Evolutionary conservation across 2,797 vertebrate genomes (phyloP), one percentile per base, ranked within the genome.

Genomic region (Botia almorhae): DNA sequence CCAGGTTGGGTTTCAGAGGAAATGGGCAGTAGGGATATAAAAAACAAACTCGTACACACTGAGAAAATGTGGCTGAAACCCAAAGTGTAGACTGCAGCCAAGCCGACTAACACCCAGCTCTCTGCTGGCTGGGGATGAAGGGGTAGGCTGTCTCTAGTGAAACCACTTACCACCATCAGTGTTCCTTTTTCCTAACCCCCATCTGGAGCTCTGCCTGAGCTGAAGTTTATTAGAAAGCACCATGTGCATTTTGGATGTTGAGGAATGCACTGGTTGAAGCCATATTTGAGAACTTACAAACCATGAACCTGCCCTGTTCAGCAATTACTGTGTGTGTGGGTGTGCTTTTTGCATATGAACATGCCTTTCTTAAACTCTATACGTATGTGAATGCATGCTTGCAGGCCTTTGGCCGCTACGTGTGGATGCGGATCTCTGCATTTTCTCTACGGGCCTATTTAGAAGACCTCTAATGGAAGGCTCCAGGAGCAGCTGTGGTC

Each of bases 171-270:
- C 90, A 88, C 82, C 89, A 87, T 88, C 90, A 89, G 88, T 88
- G 87, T 85, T 85, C 91, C 74, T 82, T 83, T 74, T 78, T 82
- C 74, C 72, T 82, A 77, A 82, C 75, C 80, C 74, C 71, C 70
- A 69, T 79, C 89, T 92, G 89, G 91, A 93, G 89, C 86, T 84
- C 90, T 91, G 93, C 93, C 92, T 91, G 90, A 90, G 89, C 86
- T 89, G 91, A 88, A 91, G 91, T 95, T 96, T 95, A 96, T 94
- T 95, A 96, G 91, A 92, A 91, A 91, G 90, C 81, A 63, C 78
- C 74, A 78, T 84, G 82, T 83, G 83, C 70, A 55, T 75, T 79
- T 67, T 64, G 76, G 75, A 68, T 69, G 72, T 85, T 68, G 69
- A 80, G 82, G 72, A 86, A 83, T 76, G 78, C 78, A 78, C 69